Percentiles rank a stretch among this genome's conserved stretches.
Evolutionary conservation across 2,797 vertebrate genomes (phyloP).

Genomic region (Artibeus jamaicensis): DNA sequence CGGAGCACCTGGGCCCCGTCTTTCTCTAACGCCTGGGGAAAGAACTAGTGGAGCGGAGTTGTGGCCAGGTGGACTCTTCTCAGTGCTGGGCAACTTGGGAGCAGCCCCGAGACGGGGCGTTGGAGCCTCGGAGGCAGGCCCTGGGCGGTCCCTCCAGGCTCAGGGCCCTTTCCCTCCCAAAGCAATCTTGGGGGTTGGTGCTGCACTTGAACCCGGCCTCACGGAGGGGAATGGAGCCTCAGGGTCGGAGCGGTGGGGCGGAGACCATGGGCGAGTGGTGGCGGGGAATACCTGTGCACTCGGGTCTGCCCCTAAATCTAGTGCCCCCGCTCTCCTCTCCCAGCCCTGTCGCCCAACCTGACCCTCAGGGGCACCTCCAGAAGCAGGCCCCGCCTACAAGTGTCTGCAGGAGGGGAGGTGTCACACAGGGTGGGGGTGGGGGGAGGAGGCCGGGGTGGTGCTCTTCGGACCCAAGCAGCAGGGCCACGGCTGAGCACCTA

Average conservation of each 20-base stretch:
- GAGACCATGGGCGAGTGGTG: accelerated
- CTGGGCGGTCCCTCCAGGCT: accelerated
- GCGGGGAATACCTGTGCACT: accelerated
- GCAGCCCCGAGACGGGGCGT: not conserved
- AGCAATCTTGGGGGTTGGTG: not conserved
- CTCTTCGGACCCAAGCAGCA: not conserved
- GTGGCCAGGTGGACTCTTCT: not conserved
- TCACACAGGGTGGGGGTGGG: no score
- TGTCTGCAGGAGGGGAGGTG: not conserved
- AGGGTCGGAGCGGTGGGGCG: accelerated
- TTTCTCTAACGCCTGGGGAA: not conserved
- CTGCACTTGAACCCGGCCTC: not conserved
- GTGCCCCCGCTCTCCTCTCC: not conserved
- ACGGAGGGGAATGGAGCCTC: not conserved
- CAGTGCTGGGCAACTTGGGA: accelerated
- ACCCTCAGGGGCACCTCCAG: not conserved
- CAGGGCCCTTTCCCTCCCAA: accelerated
- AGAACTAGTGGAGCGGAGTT: not conserved
- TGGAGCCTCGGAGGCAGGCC: not conserved
- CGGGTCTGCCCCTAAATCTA: not conserved
- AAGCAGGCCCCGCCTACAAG: not conserved
- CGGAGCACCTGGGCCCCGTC: not conserved
- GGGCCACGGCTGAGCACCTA: not conserved
- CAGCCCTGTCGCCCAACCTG: not conserved
- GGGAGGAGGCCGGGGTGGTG: not conserved